phyloP scores from a whole-genome alignment of 2,888 invertebrate genomes.

The Pyrrhopygopsis socrates region DNA sequence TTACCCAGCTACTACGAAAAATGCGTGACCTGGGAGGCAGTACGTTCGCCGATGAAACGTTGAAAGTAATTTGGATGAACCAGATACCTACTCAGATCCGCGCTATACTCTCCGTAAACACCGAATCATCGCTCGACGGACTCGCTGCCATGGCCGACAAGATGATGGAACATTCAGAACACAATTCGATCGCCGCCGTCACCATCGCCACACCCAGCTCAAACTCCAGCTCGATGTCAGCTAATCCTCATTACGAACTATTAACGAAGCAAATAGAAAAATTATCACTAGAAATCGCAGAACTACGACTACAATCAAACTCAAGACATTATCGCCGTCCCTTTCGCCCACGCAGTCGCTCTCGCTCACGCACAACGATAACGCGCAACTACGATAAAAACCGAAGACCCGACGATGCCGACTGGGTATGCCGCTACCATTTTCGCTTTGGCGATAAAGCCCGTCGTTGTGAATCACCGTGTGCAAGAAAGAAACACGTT shows the following conservation, averaged over 20 bases:
- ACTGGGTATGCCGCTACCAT: conserved; percentile 56
- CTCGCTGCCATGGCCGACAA: conserved; percentile 27
- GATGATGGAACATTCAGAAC: conserved; percentile 15
- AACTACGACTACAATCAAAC: background rate
- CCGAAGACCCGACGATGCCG: background rate
- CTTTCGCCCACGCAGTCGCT: background rate
- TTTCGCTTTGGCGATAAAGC: conserved; percentile 48
- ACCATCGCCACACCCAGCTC: background rate
- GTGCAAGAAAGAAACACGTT: conserved; percentile 32
- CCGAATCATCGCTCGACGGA: conserved; percentile 31
- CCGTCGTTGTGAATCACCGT: conserved; percentile 50
- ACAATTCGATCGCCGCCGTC: conserved; percentile 25
- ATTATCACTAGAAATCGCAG: background rate
- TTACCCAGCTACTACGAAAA: background rate
- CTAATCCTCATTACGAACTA: background rate
- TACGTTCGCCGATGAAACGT: conserved; percentile 10
- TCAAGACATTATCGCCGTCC: background rate
- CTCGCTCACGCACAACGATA: background rate
- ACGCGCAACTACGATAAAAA: too few relatives aligned
- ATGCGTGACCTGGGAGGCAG: background rate
- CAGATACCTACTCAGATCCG: conserved; percentile 37
- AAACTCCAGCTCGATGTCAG: background rate
- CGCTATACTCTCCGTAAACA: conserved; percentile 37
- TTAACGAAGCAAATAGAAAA: background rate
- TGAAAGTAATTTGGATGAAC: conserved; percentile 37